Percentiles rank a stretch among this genome's conserved stretches.
These are phyloP conservation scores for Ammodytes dubius DNA, from an alignment of 2,113 vertebrate genomes.

Conservation along the genomic window DNA sequence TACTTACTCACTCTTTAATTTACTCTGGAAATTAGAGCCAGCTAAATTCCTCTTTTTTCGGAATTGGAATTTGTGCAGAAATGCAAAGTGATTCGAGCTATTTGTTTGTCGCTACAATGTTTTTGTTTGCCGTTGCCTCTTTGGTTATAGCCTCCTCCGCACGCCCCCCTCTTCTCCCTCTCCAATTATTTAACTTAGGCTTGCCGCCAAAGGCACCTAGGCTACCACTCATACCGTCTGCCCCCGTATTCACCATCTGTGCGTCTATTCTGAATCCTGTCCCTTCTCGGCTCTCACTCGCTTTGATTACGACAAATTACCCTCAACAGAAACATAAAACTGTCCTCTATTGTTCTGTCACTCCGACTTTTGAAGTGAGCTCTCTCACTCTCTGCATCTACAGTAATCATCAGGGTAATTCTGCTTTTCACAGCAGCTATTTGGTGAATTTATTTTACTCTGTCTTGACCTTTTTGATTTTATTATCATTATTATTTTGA, in stretches of 20 bases:
- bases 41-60: conserved; percentile 7
- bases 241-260: conserved; percentile 78
- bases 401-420: conserved; percentile 4
- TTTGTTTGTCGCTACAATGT: conserved; percentile 38
- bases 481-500: too few relatives aligned
- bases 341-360: conserved; percentile 58
- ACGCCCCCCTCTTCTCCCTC: conserved; percentile 60
- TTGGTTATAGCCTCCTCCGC: conserved; percentile 50
- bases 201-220: conserved; percentile 66
- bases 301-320: conserved; percentile 78
- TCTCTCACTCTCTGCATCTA: conserved; percentile 7
- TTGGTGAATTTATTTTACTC: background rate
- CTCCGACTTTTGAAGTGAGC: conserved; percentile 53
- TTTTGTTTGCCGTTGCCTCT: conserved; percentile 60
- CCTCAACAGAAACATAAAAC: conserved; percentile 70
- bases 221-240: conserved; percentile 72
- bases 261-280: conserved; percentile 63
- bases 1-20: conserved; percentile 23
- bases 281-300: conserved; percentile 62
- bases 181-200: conserved; percentile 78
- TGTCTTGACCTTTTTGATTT: too few relatives aligned
- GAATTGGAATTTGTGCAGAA: conserved; percentile 9
- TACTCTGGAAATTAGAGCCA: conserved; percentile 25
- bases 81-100: conserved; percentile 44
- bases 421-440: conserved; percentile 10